Conservation (phyloP, 2,797 vertebrate genomes). For the Scolopax bukidnonensis region DNA sequence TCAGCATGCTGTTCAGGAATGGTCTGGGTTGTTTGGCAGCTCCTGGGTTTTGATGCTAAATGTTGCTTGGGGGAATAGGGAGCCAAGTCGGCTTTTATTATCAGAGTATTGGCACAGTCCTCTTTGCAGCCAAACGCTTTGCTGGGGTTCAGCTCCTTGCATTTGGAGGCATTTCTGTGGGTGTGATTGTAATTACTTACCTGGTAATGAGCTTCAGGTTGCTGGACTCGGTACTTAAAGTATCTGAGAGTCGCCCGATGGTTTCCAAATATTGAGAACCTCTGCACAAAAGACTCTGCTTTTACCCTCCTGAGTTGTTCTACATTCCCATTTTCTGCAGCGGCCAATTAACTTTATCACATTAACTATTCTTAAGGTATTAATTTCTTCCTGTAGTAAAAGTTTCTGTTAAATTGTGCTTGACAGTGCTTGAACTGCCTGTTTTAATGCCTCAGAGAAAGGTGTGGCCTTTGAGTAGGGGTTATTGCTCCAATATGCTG, state of each 20-base stretch:
- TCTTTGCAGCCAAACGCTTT: neutral
- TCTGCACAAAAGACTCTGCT: neutral
- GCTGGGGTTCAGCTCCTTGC: neutral
- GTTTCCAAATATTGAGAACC: neutral
- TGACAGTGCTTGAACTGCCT: neutral
- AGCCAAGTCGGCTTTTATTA: neutral
- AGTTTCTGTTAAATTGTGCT: neutral
- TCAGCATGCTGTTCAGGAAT: rapidly evolving
- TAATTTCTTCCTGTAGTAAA: neutral
- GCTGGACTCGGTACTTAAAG: neutral
- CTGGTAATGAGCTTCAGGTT: neutral
- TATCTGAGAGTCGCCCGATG: neutral
- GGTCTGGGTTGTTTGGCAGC: neutral
- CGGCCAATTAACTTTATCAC: neutral
- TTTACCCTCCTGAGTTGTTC: neutral
- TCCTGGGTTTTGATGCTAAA: neutral
- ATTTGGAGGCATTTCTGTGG: neutral
- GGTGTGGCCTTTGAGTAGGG: rapidly evolving
- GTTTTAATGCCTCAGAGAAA: neutral
- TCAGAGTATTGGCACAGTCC: too few species aligned
- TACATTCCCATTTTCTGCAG: neutral
- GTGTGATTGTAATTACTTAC: neutral
- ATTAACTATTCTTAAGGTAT: neutral
- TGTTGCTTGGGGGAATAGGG: neutral
- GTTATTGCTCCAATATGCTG: rapidly evolving